Evolutionary conservation across 1,140 invertebrate genomes (phyloP), one percentile per base, ranked within the genome.

Genomic region (Wiebesia pumilae): DNA sequence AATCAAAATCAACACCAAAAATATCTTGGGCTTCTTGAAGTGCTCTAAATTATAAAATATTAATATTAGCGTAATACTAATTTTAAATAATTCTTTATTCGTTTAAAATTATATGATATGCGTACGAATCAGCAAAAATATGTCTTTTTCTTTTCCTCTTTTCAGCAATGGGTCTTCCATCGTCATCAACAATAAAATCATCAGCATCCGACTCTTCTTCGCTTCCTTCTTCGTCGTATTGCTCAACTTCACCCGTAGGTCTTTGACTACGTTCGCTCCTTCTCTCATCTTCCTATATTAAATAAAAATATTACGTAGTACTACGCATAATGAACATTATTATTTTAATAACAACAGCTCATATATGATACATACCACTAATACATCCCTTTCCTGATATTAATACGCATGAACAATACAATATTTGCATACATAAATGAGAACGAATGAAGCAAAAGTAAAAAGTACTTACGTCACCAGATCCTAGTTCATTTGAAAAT

Each of bases 21-120:
- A 99, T 99, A 91, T 99, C 99, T 93, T 99, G 98, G 81, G 99
- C 99, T 94, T 99, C 98, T 95, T 99, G 98, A 43, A 99, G 94
- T 0, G 98, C 97, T 10, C 97, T 97, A 92, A 90, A 88, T 85
- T 83, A 73, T 24, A 88, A 88, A 77, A 84, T 67, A 40, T 62
- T 77, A 16, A 77, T 58, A 7, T 30, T 69, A n/a, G 24, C 21
- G n/a, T 62, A 51, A 69, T 21, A 30, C 3, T 51, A 79, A 88
- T 67, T 38, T 33, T 67, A 71, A 33, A 73, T n/a, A 51, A 6
- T 9, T 54, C 2, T 19, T 24, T 47, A 47, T 35, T 10, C 7
- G 40, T 73, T 75, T 75, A 43, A 75, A 27, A 43, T 43, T 43
- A 43, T 21, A 38, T n/a, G 24, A 62, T 58, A 75, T 84, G 95